Base-by-base conservation (phyloP, 2,113 vertebrate species). In the Pelmatolapia mariae region DNA sequence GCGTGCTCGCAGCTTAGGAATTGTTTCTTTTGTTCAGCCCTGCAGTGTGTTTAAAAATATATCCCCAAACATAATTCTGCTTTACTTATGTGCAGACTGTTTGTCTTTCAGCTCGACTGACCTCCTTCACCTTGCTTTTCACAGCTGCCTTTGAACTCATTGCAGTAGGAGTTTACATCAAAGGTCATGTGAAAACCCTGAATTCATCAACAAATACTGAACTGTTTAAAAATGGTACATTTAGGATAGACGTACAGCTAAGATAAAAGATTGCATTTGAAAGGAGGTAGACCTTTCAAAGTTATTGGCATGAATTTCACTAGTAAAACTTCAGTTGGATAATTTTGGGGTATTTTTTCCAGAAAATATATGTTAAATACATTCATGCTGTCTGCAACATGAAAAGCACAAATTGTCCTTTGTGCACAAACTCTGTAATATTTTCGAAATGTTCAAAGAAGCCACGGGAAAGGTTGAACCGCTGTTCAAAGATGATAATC, bases 1-100 rank as follows among this genome's bases (percentile, higher is more conserved):
- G 45, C 73, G 68, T 66, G 85, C 85, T 90, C 6, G 24, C 76
- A 33, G 83, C 91, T 91, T 36, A 80, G 56, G 79, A 88, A 83
- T 40, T 3, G 36, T 86, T 88, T 78, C 80, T 63, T 87, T 81
- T 53, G 81, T 80, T 84, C 63, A 22, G 59, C 73, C 54, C 63
- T 10, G 59, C 73, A 6, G 56, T 68, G 73, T n/a, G 8, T 84
- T 86, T 86, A 54, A 63, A 47, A 78, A 88, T 36, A 38, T 36
- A 29, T 73, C 40, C 16, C 40, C 16, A 10, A 66, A 82, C 50
- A 36, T 52, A 38, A 59, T 22, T 85, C 16, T 43, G 53, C 61
- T 47, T 57, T 36, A 31, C 40, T 43, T 54, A 54, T 83, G 66
- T 2, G 43, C 61, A 73, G 24, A 19, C 38, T 13, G 4, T 86